Evolutionary conservation across 2,888 invertebrate species (phyloP).

Genomic region (Brachylomia viminalis): DNA sequence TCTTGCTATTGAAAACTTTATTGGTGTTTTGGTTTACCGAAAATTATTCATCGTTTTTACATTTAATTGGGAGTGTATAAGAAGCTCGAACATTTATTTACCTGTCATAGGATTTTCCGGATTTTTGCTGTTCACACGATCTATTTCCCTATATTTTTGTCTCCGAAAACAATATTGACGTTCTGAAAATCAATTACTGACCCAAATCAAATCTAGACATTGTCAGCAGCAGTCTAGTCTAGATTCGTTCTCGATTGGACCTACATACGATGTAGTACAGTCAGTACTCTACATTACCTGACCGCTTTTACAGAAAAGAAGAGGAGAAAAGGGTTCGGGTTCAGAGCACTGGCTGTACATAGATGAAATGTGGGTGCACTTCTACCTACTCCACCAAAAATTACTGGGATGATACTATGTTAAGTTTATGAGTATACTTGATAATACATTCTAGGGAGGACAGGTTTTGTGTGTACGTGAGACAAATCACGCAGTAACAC

Average conservation of each 20-base stretch:
- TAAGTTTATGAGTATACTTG: neutral
- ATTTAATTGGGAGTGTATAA: neutral
- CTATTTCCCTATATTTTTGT: neutral
- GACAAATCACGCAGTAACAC: neutral
- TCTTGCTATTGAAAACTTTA: neutral
- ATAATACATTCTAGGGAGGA: neutral
- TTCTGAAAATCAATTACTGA: neutral
- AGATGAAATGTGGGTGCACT: neutral
- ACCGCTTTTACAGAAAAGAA: too few species aligned
- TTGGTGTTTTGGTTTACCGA: slow-evolving; percentile 2
- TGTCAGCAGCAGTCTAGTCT: too few species aligned
- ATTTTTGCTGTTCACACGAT: neutral
- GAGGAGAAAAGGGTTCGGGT: too few species aligned
- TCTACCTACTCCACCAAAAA: neutral
- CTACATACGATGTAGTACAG: neutral
- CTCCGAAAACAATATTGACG: neutral
- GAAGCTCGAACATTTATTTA: neutral
- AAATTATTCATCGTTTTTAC: neutral
- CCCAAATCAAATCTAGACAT: too few species aligned
- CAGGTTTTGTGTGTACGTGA: neutral
- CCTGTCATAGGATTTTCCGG: neutral
- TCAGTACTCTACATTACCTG: too few species aligned
- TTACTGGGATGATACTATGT: too few species aligned
- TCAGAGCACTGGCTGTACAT: too few species aligned
- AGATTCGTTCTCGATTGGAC: too few species aligned